Base-by-base conservation (phyloP, 2,113 vertebrate species). In the Peromyscus polionotus region DNA sequence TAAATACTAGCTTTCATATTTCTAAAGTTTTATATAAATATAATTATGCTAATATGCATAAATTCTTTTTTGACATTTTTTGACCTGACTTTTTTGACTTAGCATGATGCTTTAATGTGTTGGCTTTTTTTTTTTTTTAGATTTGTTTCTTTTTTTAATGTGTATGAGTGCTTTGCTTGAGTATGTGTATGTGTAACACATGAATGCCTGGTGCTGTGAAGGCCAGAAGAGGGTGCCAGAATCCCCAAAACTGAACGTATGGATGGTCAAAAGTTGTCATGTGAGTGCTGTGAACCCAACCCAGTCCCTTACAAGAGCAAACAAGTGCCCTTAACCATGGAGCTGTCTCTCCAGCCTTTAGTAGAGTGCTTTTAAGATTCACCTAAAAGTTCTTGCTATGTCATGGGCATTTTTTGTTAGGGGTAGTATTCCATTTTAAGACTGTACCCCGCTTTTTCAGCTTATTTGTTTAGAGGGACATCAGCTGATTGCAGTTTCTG, bases 401-500 rank as follows among this genome's bases (percentile, higher is more conserved):
- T 75, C 5, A 3, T 76, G 20, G 42, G 7, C 72, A 77, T 57
- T 90, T 90, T 48, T 83, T 83, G 13, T 28, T 92, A 91, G 88
- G 17, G 75, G 26, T 91, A 75, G 72, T 88, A 95, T 75, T 91
- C 45, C 42, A 24, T 57, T 67, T 8, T 95, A 94, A 94, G 61
- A 13, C 39, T 83, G 6, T 95, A 48, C 39, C 39, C 54, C 65
- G 75, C 13, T 91, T 89, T 85, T 39, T 93, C 19, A 57, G 24
- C 48, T 84, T 94, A 77, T 85, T 22, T 95, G 36, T 90, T 81
- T 59, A 85, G 88, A 85, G 88, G 48, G 59, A 76, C 42, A 22
- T 85, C 94, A 26, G 63, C 72, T 83, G 36, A 90, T 89, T 88
- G 33, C n/a, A 87, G 39, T 54, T 90, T 96, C 93, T 72, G 26